Evolutionary conservation across 2,113 vertebrate species (phyloP).

Genomic region (Larimichthys polyactis): DNA sequence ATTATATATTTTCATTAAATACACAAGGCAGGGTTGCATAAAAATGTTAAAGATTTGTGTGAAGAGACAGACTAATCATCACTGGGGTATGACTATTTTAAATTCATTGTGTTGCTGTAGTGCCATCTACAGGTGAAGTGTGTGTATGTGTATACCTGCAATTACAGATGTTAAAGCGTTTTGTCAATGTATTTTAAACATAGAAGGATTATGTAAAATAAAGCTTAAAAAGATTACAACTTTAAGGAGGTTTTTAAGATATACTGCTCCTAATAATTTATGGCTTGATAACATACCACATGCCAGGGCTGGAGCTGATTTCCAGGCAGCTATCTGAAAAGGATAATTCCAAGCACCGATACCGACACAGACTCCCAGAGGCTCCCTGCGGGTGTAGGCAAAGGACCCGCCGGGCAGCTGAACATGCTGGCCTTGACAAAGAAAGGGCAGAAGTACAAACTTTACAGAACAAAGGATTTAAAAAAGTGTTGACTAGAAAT

Average conservation of each 20-base stretch:
- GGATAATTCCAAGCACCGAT: slow-evolving; percentile 99
- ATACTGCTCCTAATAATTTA: not conserved
- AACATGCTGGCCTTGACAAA: slow-evolving; percentile 90
- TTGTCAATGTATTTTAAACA: not conserved
- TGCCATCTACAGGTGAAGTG: slow-evolving; percentile 24
- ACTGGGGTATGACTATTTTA: no score
- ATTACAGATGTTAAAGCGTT: not conserved
- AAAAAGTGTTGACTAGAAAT: not conserved
- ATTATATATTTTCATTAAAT: no score
- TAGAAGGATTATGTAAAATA: not conserved
- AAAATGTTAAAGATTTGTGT: not conserved
- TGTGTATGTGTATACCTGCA: not conserved
- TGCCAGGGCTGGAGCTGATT: slow-evolving; percentile 93
- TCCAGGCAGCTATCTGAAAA: slow-evolving; percentile 96
- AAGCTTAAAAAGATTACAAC: no score
- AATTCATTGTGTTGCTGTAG: not conserved
- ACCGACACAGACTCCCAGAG: slow-evolving; percentile 94
- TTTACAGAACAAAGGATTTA: not conserved
- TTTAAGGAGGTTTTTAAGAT: not conserved
- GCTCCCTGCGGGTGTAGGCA: slow-evolving; percentile 94
- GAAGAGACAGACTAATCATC: not conserved
- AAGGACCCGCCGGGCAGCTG: slow-evolving; percentile 93
- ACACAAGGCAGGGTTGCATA: not conserved
- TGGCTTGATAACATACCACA: slow-evolving; percentile 85
- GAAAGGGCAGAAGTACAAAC: not conserved